Evolutionary conservation across 2,888 invertebrate genomes (phyloP), one percentile per base, ranked within the genome.

Genomic region (Agelastica alni): DNA sequence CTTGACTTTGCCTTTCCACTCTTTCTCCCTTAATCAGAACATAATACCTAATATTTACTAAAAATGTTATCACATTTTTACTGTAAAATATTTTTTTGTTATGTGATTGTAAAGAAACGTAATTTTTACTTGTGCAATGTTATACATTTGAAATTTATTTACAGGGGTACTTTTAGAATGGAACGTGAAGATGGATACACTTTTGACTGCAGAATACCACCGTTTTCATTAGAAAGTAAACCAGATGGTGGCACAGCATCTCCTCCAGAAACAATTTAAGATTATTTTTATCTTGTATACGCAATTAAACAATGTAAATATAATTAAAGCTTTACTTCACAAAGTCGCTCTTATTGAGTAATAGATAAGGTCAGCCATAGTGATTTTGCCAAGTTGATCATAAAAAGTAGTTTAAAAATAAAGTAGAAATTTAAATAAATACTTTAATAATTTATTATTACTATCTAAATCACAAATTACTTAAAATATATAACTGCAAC

Each of bases 201-300:
- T 0, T 98, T 98, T 77, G 97, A 98, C 77, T 96, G 96, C 74
- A 86, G 96, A 71, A 97, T 99, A 72, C 98, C 98, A 31, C 96
- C 98, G 0, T 97, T 98, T 77, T 94, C 95, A 0, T 79, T 98
- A 58, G 97, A 98, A 78, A 96, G 96, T 70, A 96, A 96, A 78
- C 87, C 89, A 9, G 93, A 93, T 56, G 85, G 86, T 32, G 69
- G 79, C 22, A 72, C 78, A 1, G 69, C 72, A 10, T 71, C 75
- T 2, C 75, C 74, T 4, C 75, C 74, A n/a, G 74, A 72, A 41
- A 65, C 68, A n/a, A 54, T 67, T 53, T 68, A 59, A 63, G 13
- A 34, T 53, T 53, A 59, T 45, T 28, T 14, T 34, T 43, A 41
- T 9, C 44, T 26, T 53, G 53, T 56, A 41, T 28, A 57, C 49